phyloP scores from a whole-genome alignment of 2,113 vertebrate genomes.

The Phrynocephalus versicolor region DNA sequence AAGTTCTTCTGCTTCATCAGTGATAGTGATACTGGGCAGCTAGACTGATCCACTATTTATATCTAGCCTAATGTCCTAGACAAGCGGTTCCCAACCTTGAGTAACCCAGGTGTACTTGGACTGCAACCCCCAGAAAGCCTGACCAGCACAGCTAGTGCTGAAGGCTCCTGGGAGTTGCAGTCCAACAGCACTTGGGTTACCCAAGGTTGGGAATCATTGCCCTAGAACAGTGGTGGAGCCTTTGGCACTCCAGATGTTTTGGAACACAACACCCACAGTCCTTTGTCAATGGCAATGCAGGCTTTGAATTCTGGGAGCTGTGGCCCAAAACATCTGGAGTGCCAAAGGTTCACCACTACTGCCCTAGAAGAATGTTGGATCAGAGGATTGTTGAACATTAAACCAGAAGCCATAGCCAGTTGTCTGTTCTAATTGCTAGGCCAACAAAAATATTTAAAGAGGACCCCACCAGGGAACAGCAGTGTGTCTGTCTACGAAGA shows the following conservation, averaged over 20 bases:
- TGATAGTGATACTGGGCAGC: neutral
- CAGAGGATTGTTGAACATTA: neutral
- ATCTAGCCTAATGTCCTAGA: neutral
- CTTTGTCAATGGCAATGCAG: no score
- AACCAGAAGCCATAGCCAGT: neutral
- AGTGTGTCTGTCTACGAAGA: neutral
- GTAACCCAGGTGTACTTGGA: no score
- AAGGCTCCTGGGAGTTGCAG: no score
- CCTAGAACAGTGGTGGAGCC: neutral
- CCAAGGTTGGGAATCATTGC: no score
- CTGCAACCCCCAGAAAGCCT: no score
- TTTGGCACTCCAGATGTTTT: no score
- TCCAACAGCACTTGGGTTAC: no score
- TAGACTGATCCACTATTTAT: neutral
- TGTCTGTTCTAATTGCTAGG: neutral
- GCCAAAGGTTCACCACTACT: no score
- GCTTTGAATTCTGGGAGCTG: no score
- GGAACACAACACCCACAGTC: no score
- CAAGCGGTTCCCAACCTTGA: neutral
- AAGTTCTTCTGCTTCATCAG: neutral
- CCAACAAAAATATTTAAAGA: neutral
- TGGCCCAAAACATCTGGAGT: no score
- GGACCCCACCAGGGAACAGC: neutral
- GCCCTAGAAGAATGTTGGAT: neutral
- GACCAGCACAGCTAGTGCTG: no score